Percentiles rank a stretch among this genome's conserved stretches.
These are phyloP conservation scores for Bagarius yarrelli DNA, from an alignment of 2,113 vertebrate genomes.

Conservation along the genomic window DNA sequence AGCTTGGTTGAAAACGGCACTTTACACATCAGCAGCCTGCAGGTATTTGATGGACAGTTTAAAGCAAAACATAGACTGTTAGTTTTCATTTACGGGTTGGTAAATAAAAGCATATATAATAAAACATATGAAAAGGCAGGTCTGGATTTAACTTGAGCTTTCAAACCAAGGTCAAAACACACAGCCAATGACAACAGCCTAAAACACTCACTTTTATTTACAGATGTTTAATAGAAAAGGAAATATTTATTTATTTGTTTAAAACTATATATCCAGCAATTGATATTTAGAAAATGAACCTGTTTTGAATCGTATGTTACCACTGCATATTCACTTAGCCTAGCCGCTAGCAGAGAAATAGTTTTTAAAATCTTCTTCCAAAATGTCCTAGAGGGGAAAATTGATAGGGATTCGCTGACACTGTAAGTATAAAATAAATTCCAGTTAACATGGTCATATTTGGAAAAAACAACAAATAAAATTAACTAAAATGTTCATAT, in stretches of 20 bases:
- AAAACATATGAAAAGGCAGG: slow-evolving; percentile 23
- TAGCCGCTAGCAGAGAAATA: not conserved
- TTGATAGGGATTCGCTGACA: not conserved
- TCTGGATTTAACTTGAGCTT: slow-evolving; percentile 27
- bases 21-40: slow-evolving; percentile 77
- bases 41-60: slow-evolving; percentile 69
- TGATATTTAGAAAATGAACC: too few relatives aligned
- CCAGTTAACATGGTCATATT: not conserved
- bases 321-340: not conserved
- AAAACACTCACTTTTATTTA: slow-evolving; percentile 3
- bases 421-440: not conserved
- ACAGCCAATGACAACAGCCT: slow-evolving; percentile 21
- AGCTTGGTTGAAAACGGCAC: slow-evolving; percentile 86
- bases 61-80: slow-evolving; percentile 37
- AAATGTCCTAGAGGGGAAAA: not conserved
- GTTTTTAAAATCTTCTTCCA: not conserved
- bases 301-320: not conserved
- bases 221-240: too few relatives aligned
- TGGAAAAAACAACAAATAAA: not conserved
- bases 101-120: slow-evolving; percentile 23
- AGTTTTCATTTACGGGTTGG: slow-evolving; percentile 39
- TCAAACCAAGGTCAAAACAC: slow-evolving; percentile 25
- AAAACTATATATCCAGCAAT: too few relatives aligned
- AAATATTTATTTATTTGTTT: too few relatives aligned
- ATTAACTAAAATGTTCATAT: too few relatives aligned